Evolutionary conservation across 2,113 vertebrate species (phyloP), one percentile per base, ranked within the genome.

Genomic region (Hymenochirus boettgeri): DNA sequence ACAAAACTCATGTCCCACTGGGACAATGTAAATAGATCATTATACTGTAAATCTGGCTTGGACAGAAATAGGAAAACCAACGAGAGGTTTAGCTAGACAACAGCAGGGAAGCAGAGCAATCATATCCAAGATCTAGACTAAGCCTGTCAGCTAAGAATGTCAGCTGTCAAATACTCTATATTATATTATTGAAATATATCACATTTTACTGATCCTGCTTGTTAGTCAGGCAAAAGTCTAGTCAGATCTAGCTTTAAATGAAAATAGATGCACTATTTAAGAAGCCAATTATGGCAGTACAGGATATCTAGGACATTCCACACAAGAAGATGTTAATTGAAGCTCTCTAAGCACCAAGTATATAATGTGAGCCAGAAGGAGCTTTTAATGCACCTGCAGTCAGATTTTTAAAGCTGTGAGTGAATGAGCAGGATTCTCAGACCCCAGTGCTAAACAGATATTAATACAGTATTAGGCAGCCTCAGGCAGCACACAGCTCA

Each of bases 381-480:
- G n/a, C 22, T 52, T 39, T 51, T 37, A 51, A 59, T 42, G 31
- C 24, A 59, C 46, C 56, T 52, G 25, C 64, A 66, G 27, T 10
- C 13, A 21, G 22, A 24, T 37, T 37, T 52, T 62, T 46, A 45
- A 52, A 22, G 7, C 15, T 29, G 52, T 52, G 12, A 29, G 6
- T 42, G 18, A 29, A 21, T 51, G 47, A 52, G 29, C 64, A 59
- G 21, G 46, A 24, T 42, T 59, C 22, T 39, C 33, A 52, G 64
- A 53, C 52, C 33, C 26, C 33, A 59, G 47, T 42, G 56, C 56
- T 59, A 67, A 67, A 67, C 59, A 59, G 47, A 52, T 67, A 67
- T 59, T 67, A 42, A 67, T 67, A 67, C 42, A 67, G 56, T 59
- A 58, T 52, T 56, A 67, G 46, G n/a, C 48, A 42, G 56, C 64